These are phyloP conservation scores for Choristoneura rosaceana DNA, from an alignment of 2,888 invertebrate species.

Conservation along the genomic window DNA sequence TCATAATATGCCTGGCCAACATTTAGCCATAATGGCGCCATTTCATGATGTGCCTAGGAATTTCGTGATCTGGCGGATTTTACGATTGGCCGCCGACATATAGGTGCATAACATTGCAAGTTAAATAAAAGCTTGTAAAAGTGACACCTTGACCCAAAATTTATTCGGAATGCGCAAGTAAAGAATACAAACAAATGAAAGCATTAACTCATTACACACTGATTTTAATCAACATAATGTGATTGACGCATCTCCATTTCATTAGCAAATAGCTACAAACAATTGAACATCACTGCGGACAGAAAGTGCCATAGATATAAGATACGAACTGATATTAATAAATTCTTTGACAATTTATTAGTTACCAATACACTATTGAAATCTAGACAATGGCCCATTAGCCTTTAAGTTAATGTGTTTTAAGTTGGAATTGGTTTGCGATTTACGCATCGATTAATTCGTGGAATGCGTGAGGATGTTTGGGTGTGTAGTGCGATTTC, in stretches of 20 bases:
- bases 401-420: conserved; percentile 10
- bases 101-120: not conserved
- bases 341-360: conserved; percentile 42
- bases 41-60: too few species aligned
- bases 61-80: too few species aligned
- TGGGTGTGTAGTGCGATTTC: conserved; percentile 29
- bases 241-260: conserved; percentile 35
- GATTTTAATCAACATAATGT: conserved; percentile 10
- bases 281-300: conserved; percentile 39
- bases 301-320: conserved; percentile 23
- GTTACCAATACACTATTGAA: conserved; percentile 16
- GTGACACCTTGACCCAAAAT: conserved; percentile 1
- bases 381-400: conserved; percentile 30
- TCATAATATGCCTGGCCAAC: too few species aligned
- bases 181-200: conserved; percentile 4
- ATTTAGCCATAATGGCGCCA: too few species aligned
- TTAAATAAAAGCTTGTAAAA: not conserved
- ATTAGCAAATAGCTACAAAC: conserved; percentile 44
- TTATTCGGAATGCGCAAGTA: not conserved
- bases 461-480: conserved; percentile 36
- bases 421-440: conserved; percentile 20
- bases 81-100: too few species aligned
- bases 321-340: conserved; percentile 35
- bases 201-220: not conserved
- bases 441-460: conserved; percentile 36